A percentile compares a stretch with the other conserved stretches of the same genome.
These are phyloP conservation scores for Zalophus californianus DNA, from an alignment of 2,797 vertebrate species.

Conservation along the genomic window DNA sequence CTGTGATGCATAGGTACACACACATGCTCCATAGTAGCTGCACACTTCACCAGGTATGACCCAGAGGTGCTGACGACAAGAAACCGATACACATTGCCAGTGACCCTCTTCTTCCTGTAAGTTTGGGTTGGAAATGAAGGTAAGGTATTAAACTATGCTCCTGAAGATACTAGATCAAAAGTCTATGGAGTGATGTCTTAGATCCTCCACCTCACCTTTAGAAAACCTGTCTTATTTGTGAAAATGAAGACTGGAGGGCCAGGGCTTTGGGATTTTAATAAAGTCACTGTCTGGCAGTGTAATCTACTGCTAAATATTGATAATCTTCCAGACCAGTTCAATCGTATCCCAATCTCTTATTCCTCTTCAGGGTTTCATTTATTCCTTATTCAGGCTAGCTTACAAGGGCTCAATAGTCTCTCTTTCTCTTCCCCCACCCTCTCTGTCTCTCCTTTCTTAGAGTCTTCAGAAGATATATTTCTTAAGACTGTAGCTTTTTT, in stretches of 20 bases:
- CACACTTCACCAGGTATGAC: too few relatives aligned
- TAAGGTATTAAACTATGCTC: too few relatives aligned
- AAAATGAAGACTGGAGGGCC: background rate
- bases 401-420: background rate
- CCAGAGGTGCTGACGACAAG: too few relatives aligned
- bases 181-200: background rate
- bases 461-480: background rate
- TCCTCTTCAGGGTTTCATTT: background rate
- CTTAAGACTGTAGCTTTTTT: background rate
- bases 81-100: too few relatives aligned
- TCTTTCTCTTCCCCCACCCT: background rate
- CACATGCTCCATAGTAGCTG: too few relatives aligned
- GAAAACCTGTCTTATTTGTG: background rate
- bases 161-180: too few relatives aligned
- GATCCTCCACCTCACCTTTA: background rate
- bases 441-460: background rate
- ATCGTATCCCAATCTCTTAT: background rate
- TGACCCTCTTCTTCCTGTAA: too few relatives aligned
- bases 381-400: background rate
- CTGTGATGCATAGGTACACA: too few relatives aligned
- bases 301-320: background rate
- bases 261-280: background rate
- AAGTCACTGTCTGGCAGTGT: background rate
- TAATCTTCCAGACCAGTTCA: background rate
- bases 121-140: too few relatives aligned